Evolutionary conservation across 2,888 invertebrate species (phyloP), one percentile per base, ranked within the genome.

Genomic region (Zelleria hepariella): DNA sequence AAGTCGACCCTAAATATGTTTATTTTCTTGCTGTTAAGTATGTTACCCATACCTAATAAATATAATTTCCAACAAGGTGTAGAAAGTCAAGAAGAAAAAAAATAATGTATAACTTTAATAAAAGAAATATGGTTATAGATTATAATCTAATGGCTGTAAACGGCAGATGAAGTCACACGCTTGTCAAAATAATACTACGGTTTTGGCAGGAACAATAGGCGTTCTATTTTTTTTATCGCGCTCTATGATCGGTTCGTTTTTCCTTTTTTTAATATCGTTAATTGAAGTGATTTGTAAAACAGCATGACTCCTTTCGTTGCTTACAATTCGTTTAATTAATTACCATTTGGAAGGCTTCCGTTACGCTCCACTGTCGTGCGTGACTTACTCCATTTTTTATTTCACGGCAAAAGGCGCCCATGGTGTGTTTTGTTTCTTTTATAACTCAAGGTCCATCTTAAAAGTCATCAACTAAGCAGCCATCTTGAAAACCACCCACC

Each of bases 261-360:
- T 75, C 69, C 77, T 80, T 81, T 86, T 87, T 87, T 88, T 87
- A 86, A 88, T 87, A 86, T 85, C 75, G 84, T 86, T 88, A 87
- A 88, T 87, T 88, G 87, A 84, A 86, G 86, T 86, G 86, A 88
- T 88, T 88, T 88, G 88, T 88, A 86, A 86, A 87, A 86, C 88
- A 88, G 88, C 88, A 82, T 78, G 87, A 86, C 83, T 86, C 84
- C 86, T 87, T 88, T 88, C 88, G 80, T 83, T 86, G 86, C 87
- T 82, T 82, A 86, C 86, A 80, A 85, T 86, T 85, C 82, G 78
- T 82, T 83, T 86, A 88, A 87, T 88, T 87, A 88, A 87, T 87
- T 87, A 86, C 82, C 72, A 77, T 86, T 83, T 75, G 73, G 80
- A 74, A 76, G 59, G 86, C 88, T 87, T 86, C 88, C 86, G 87